phyloP scores from a whole-genome alignment of 2,113 vertebrate genomes.

The Crotalus viridis region DNA sequence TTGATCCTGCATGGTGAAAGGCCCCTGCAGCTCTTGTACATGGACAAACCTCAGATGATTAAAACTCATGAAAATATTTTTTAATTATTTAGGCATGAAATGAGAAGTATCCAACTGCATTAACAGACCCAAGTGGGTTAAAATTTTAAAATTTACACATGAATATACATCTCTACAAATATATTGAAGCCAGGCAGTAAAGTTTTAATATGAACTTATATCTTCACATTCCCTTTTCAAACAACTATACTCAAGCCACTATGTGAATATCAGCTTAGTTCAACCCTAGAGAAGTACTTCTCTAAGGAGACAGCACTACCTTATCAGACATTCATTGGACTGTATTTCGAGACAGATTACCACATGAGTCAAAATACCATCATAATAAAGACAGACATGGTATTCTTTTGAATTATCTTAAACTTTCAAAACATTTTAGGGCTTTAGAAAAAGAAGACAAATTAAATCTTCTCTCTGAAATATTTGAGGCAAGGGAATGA shows the following conservation, averaged over 20 bases:
- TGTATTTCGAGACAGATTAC: slow-evolving; percentile 65
- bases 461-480: slow-evolving; percentile 56
- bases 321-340: slow-evolving; percentile 63
- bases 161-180: slow-evolving; percentile 42
- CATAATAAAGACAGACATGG: slow-evolving; percentile 30
- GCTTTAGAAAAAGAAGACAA: slow-evolving; percentile 42
- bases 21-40: slow-evolving; percentile 42
- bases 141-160: slow-evolving; percentile 39
- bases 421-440: slow-evolving; percentile 48
- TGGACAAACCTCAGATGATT: slow-evolving; percentile 47
- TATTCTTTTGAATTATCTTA: slow-evolving; percentile 48
- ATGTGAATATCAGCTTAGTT: slow-evolving; percentile 57
- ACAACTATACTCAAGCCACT: slow-evolving; percentile 63
- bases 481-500: slow-evolving; percentile 59
- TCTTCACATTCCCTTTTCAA: slow-evolving; percentile 59
- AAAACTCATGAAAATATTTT: slow-evolving; percentile 48
- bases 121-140: slow-evolving; percentile 40
- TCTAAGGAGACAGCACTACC: slow-evolving; percentile 60
- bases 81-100: slow-evolving; percentile 47
- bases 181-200: slow-evolving; percentile 37
- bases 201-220: slow-evolving; percentile 54
- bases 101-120: slow-evolving; percentile 41
- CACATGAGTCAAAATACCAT: slow-evolving; percentile 53
- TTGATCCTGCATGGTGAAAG: slow-evolving; percentile 68
- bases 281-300: slow-evolving; percentile 61